Evolutionary conservation across 2,888 invertebrate genomes (phyloP).

Genomic region (Cheilosia pagana): DNA sequence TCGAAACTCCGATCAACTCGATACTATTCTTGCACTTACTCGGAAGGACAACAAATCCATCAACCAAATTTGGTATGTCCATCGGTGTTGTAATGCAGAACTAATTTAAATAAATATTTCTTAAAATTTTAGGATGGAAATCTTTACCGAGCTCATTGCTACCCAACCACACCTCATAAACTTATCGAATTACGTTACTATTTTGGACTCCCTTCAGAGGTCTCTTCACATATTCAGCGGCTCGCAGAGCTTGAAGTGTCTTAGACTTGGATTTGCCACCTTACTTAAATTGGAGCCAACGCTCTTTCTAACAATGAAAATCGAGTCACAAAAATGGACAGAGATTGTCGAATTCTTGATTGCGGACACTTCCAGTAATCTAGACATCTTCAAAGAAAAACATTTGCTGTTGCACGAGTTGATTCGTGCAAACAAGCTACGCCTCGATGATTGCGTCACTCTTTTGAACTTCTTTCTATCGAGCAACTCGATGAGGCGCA

Average conservation of each 20-base stretch:
- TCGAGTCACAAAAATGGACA: slow-evolving; percentile 76
- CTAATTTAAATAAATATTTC: not conserved
- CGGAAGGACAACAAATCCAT: slow-evolving; percentile 74
- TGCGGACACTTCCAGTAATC: slow-evolving; percentile 77
- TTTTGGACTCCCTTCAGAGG: slow-evolving; percentile 74
- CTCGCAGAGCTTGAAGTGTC: slow-evolving; percentile 76
- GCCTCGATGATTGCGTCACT: slow-evolving; percentile 72
- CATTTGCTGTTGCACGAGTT: slow-evolving; percentile 79
- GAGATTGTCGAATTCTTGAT: slow-evolving; percentile 78
- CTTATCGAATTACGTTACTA: slow-evolving; percentile 78
- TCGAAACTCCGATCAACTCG: slow-evolving; percentile 77
- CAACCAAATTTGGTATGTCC: slow-evolving; percentile 79
- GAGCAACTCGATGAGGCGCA: slow-evolving; percentile 78
- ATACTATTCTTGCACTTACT: slow-evolving; percentile 77
- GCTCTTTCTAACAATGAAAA: slow-evolving; percentile 39
- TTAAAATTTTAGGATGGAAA: slow-evolving; percentile 78
- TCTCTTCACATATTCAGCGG: slow-evolving; percentile 77
- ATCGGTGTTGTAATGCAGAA: no score
- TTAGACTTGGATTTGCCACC: slow-evolving; percentile 77
- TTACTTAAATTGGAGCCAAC: slow-evolving; percentile 77
- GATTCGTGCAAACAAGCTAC: slow-evolving; percentile 77
- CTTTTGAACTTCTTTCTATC: slow-evolving; percentile 78
- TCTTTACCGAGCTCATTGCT: slow-evolving; percentile 78
- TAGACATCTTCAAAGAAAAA: slow-evolving; percentile 79
- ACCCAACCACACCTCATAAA: slow-evolving; percentile 77